A percentile compares a stretch with the other conserved stretches of the same genome.
phyloP scores from a whole-genome alignment of 2,888 invertebrate species.

The Thymelicus acteon region DNA sequence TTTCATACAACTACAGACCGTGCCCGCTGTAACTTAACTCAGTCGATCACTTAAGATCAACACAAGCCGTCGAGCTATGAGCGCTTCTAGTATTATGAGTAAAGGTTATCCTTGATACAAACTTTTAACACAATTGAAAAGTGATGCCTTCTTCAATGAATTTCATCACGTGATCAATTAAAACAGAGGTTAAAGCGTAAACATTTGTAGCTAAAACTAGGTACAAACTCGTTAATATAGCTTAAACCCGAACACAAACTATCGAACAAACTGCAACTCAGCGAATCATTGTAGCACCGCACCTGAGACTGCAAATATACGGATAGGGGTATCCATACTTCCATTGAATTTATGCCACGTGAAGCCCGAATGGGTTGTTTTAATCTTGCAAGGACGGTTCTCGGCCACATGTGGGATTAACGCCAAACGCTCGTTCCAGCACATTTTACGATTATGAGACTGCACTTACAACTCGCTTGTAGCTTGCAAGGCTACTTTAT shows the following conservation, averaged over 20 bases:
- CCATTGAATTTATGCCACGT: constrained; percentile 31
- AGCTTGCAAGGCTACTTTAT: constrained; percentile 54
- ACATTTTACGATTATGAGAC: constrained; percentile 57
- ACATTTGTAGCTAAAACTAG: too few species aligned
- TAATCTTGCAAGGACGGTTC: constrained; percentile 53
- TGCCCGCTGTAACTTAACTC: too few species aligned
- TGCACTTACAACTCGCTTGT: constrained; percentile 60
- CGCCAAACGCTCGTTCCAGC: constrained; percentile 44
- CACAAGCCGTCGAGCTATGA: too few species aligned
- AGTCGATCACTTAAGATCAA: too few species aligned
- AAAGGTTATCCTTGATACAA: too few species aligned
- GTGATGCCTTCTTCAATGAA: too few species aligned
- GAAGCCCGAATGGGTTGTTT: constrained; percentile 44
- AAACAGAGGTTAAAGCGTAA: too few species aligned
- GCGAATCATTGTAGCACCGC: constrained; percentile 15
- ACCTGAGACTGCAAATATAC: constrained; percentile 29
- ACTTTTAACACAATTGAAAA: too few species aligned
- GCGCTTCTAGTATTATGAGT: too few species aligned
- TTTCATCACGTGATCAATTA: too few species aligned
- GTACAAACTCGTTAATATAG: not conserved
- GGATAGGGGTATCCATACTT: constrained; percentile 18
- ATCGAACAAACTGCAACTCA: constrained; percentile 7
- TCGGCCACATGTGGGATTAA: constrained; percentile 48
- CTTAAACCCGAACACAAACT: not conserved
- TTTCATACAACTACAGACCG: too few species aligned